Conservation (phyloP, 2,113 vertebrate species). For the Seriola quinqueradiata region DNA sequence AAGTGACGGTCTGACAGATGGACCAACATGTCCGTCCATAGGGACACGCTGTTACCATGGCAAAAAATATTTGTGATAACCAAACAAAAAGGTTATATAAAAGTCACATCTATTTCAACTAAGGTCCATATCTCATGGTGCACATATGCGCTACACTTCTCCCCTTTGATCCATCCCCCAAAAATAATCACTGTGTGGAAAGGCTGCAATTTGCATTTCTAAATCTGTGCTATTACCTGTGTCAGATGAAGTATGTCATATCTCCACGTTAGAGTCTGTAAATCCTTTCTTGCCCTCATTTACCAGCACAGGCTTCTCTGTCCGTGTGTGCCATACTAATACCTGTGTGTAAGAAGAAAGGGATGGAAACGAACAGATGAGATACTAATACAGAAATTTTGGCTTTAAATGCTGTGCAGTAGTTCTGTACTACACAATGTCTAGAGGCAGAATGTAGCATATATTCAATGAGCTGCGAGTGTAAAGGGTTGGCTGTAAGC, state of each 20-base stretch:
- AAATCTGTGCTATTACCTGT: slow-evolving; percentile 72
- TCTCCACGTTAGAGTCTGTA: slow-evolving; percentile 88
- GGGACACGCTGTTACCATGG: neutral
- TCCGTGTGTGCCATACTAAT: slow-evolving; percentile 93
- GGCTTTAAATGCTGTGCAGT: neutral
- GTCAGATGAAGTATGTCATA: slow-evolving; percentile 80
- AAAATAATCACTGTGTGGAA: slow-evolving; percentile 29
- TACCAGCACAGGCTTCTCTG: slow-evolving; percentile 89
- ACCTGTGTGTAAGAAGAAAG: slow-evolving; percentile 78
- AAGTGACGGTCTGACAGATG: neutral
- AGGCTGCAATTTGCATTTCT: slow-evolving; percentile 57
- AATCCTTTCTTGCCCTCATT: slow-evolving; percentile 93
- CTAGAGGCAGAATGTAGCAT: slow-evolving; percentile 14
- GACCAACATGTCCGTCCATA: neutral
- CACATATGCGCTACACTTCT: neutral
- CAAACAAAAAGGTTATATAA: neutral
- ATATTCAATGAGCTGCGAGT: slow-evolving; percentile 16
- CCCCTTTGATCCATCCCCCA: neutral
- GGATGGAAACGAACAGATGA: slow-evolving; percentile 22
- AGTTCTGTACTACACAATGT: slow-evolving; percentile 2
- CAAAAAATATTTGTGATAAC: neutral
- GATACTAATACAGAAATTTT: slow-evolving; percentile 11
- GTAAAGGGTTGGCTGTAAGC: slow-evolving; percentile 25
- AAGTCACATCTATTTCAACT: slow-evolving; percentile 25
- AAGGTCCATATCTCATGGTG: slow-evolving; percentile 2